A percentile compares a stretch with the other conserved stretches of the same genome.
These are phyloP conservation scores for Bolinopsis microptera DNA, from an alignment of 37 sponge, comb jelly and placozoan species.

Conservation along the genomic window DNA sequence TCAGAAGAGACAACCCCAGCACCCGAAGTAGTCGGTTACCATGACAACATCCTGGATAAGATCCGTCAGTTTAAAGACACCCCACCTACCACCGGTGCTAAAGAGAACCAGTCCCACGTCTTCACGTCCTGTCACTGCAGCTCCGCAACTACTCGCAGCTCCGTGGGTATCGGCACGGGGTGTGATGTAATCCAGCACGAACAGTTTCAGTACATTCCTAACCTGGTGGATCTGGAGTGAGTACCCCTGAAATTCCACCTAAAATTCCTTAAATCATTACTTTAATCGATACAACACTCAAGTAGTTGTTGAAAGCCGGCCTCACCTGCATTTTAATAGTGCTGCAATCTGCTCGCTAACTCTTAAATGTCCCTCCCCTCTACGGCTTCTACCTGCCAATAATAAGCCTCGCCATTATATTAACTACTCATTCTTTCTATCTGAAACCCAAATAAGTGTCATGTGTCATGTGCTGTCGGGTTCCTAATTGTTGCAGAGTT, in stretches of 20 bases:
- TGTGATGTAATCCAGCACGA: conserved; percentile 8
- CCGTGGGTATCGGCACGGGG: conserved; percentile 7
- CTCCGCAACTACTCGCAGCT: not conserved
- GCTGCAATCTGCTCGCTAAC: too few species aligned
- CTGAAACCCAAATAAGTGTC: too few species aligned
- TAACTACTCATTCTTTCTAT: too few species aligned
- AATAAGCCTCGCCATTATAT: too few species aligned
- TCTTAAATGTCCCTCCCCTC: too few species aligned
- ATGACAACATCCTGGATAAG: not conserved
- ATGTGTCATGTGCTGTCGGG: too few species aligned
- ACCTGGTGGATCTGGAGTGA: not conserved
- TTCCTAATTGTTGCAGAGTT: too few species aligned
- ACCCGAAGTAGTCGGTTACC: not conserved
- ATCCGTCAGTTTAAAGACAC: not conserved
- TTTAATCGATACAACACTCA: too few species aligned
- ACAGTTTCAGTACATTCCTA: not conserved
- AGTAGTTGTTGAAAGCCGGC: too few species aligned
- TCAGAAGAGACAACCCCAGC: not conserved
- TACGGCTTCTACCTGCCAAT: too few species aligned
- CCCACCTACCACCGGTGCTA: not conserved
- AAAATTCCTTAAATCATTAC: too few species aligned
- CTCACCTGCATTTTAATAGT: too few species aligned
- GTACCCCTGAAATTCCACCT: not conserved
- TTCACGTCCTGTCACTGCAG: not conserved
- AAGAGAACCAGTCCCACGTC: not conserved